phyloP scores from a whole-genome alignment of 2,888 invertebrate genomes.

The Polymixis flavicincta region DNA sequence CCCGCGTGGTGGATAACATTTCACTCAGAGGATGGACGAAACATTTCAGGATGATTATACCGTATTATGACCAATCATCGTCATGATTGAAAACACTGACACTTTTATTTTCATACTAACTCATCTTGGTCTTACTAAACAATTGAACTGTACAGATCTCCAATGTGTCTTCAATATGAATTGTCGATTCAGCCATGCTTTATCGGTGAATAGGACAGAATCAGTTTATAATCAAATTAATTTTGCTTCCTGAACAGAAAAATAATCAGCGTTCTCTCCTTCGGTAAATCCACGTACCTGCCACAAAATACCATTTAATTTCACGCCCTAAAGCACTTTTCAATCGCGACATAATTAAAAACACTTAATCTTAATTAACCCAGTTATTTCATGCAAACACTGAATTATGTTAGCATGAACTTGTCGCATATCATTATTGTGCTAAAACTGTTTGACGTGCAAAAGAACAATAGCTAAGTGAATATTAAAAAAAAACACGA shows the following conservation, averaged over 20 bases:
- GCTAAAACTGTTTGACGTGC: constrained; percentile 40
- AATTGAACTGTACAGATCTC: background rate
- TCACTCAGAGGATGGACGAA: too few relatives aligned
- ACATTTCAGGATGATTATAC: too few relatives aligned
- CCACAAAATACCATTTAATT: constrained; percentile 18
- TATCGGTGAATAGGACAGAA: background rate
- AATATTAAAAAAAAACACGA: constrained; percentile 28
- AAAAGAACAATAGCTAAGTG: constrained; percentile 18
- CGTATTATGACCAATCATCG: too few relatives aligned
- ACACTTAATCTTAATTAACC: constrained; percentile 63
- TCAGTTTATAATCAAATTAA: background rate
- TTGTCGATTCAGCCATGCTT: background rate
- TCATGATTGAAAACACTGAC: too few relatives aligned
- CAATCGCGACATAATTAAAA: constrained; percentile 57
- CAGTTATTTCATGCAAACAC: constrained; percentile 50
- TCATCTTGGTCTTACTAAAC: background rate
- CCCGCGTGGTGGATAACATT: too few relatives aligned
- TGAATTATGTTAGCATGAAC: constrained; percentile 58
- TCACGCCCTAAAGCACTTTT: constrained; percentile 51
- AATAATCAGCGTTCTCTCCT: background rate
- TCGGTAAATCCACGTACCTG: background rate
- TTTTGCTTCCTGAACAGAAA: background rate
- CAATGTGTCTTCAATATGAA: background rate
- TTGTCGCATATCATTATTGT: constrained; percentile 60
- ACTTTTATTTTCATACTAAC: background rate